phyloP scores from a whole-genome alignment of 1,140 invertebrate species.

The Protaetia brevitarsis region DNA sequence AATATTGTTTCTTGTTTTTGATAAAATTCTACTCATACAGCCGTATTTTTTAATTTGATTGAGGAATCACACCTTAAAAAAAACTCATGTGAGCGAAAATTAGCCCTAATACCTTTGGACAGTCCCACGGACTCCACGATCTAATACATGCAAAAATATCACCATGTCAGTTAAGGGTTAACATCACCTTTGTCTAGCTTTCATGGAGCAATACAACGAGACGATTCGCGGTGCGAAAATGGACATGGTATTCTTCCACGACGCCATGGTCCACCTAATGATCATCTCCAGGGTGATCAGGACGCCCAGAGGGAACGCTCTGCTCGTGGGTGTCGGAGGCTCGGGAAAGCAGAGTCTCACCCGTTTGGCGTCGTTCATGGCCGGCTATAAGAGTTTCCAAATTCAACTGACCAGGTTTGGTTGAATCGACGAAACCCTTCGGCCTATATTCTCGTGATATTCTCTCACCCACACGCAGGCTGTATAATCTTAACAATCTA shows the following conservation, averaged over 20 bases:
- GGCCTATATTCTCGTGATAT: not conserved
- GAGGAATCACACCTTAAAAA: too few relatives aligned
- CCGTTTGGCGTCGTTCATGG: slow-evolving; percentile 79
- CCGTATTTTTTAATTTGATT: too few relatives aligned
- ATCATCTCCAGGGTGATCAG: slow-evolving; percentile 81
- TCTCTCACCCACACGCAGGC: slow-evolving; percentile 40
- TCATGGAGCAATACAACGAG: slow-evolving; percentile 73
- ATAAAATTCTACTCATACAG: too few relatives aligned
- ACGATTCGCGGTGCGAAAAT: slow-evolving; percentile 69
- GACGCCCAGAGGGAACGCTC: slow-evolving; percentile 75
- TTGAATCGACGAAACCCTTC: too few relatives aligned
- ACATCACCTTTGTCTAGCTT: too few relatives aligned
- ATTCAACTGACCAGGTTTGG: slow-evolving; percentile 74
- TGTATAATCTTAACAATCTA: slow-evolving; percentile 77
- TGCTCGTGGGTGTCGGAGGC: slow-evolving; percentile 85
- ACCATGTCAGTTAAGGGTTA: slow-evolving; percentile 6
- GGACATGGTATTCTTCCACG: slow-evolving; percentile 85
- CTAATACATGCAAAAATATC: too few relatives aligned
- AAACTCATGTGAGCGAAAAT: too few relatives aligned
- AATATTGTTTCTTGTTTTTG: too few relatives aligned
- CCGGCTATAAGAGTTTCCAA: slow-evolving; percentile 79
- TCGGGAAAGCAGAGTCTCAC: slow-evolving; percentile 89
- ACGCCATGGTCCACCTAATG: slow-evolving; percentile 81
- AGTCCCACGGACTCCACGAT: too few relatives aligned
- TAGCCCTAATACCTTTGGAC: not conserved